A percentile compares a stretch with the other conserved stretches of the same genome.
Evolutionary conservation across 2,797 vertebrate species (phyloP).

Genomic region (Synaphobranchus kaupii): DNA sequence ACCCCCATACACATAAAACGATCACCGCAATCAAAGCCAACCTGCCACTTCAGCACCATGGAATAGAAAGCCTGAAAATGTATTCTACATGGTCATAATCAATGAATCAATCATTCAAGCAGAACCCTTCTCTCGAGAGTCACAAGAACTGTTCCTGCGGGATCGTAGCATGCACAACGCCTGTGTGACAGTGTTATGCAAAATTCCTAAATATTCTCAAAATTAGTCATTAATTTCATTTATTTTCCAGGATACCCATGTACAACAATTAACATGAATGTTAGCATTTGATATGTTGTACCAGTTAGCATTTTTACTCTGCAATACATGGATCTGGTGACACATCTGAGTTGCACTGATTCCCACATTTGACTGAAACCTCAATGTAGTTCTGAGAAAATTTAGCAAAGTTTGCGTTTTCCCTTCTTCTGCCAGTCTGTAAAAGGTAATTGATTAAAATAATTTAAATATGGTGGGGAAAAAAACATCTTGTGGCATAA

Average conservation of each 20-base stretch:
- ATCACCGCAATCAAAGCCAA: not conserved
- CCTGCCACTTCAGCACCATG: not conserved
- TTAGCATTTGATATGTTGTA: not conserved
- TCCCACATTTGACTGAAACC: not conserved
- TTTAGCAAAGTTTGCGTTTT: not conserved
- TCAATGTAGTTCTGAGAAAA: not conserved
- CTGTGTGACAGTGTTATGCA: not conserved
- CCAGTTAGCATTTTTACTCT: not conserved
- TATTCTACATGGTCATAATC: not conserved
- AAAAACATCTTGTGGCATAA: not conserved
- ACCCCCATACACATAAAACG: too few relatives aligned
- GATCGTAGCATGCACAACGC: not conserved
- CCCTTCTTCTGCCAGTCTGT: not conserved
- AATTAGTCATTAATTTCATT: not conserved
- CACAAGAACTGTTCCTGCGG: not conserved
- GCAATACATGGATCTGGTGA: not conserved
- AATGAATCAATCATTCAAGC: not conserved
- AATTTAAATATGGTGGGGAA: not conserved
- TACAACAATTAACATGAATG: not conserved
- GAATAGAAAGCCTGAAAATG: not conserved
- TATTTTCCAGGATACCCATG: not conserved
- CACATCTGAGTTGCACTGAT: not conserved
- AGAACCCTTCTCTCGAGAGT: not conserved
- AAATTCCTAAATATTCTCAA: not conserved
- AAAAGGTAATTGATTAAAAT: not conserved